Percentiles rank a stretch among this genome's conserved stretches.
Conservation (phyloP, 2,888 invertebrate species). For the Idaea aversata region DNA sequence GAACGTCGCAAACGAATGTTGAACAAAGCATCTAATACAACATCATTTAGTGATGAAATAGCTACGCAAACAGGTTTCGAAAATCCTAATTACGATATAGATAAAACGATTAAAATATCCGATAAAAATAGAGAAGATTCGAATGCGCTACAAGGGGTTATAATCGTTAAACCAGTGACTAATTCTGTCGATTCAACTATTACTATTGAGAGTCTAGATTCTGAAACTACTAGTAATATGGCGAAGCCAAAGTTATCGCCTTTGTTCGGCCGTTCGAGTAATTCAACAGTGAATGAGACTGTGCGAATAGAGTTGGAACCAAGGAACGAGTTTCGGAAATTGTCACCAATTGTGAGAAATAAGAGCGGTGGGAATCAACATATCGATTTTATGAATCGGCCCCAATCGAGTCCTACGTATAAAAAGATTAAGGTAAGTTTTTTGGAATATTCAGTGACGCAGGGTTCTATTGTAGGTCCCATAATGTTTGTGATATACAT, state of each 20-base stretch:
- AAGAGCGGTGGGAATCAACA: constrained; percentile 51
- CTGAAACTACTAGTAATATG: constrained; percentile 42
- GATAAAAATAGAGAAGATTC: constrained; percentile 12
- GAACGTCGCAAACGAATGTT: constrained; percentile 70
- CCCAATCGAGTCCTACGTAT: constrained; percentile 68
- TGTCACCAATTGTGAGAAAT: constrained; percentile 65
- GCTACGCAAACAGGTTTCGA: constrained; percentile 72
- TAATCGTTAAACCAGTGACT: constrained; percentile 63
- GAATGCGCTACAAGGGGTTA: constrained; percentile 48
- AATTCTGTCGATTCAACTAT: constrained; percentile 66
- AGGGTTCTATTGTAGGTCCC: background rate
- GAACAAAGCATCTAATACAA: constrained; percentile 58
- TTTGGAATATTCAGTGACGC: background rate
- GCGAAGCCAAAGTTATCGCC: constrained; percentile 68
- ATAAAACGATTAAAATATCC: constrained; percentile 32
- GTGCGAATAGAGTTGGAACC: constrained; percentile 68
- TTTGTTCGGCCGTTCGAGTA: constrained; percentile 60
- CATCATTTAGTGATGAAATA: constrained; percentile 64
- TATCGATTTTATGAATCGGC: constrained; percentile 65
- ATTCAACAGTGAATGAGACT: constrained; percentile 47
- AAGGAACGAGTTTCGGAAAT: constrained; percentile 61
- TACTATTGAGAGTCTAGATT: constrained; percentile 65
- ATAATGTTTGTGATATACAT: background rate
- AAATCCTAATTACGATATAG: constrained; percentile 64
- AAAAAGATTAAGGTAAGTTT: constrained; percentile 54